Evolutionary conservation across 2,797 vertebrate species (phyloP), one percentile per base, ranked within the genome.

Genomic region (Nannoperca australis): DNA sequence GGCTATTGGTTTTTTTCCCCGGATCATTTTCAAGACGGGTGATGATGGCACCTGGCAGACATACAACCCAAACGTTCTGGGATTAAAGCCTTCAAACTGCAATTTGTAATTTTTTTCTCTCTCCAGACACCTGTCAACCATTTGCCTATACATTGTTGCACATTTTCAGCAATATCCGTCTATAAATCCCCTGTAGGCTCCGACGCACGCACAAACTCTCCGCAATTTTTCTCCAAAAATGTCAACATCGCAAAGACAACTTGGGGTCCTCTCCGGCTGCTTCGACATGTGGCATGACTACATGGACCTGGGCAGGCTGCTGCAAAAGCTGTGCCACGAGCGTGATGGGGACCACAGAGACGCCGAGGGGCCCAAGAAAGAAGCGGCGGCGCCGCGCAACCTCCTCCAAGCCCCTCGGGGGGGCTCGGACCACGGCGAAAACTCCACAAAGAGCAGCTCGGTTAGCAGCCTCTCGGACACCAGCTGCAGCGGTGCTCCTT

Each of bases 231-330:
- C 40, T n/a, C 22, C 6, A 72, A 75, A 65, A 7, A 87, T 75
- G 60, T 20, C 58, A 30, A 17, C 45, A 1, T 60, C 45, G 65
- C 69, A 81, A 17, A 70, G 42, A 60, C 70, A 54, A 10, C 22
- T 49, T 11, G n/a, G 20, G 4, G 17, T 34, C 14, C 1, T 51
- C 7, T 0, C 64, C 0, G 40, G 36, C 18, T 24, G 11, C 53
- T 97, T 96, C 5, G 90, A 96, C 69, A 92, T 95, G 92, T 97
- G 96, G 96, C 95, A 80, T 1, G 97, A 97, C 78, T 97, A 97
- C 83, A 82, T 97, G 86, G 86, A 94, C 24, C 92, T 97, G 59
- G 81, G 81, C 20, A 73, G 58, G 22, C 74, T 95, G 17, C 53
- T 97, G 11, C 2, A 82, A 36, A 82, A 49, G 0, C 66, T 94